Evolutionary conservation across 2,797 vertebrate species (phyloP), one percentile per base, ranked within the genome.

Genomic region (Vipera ursinii): DNA sequence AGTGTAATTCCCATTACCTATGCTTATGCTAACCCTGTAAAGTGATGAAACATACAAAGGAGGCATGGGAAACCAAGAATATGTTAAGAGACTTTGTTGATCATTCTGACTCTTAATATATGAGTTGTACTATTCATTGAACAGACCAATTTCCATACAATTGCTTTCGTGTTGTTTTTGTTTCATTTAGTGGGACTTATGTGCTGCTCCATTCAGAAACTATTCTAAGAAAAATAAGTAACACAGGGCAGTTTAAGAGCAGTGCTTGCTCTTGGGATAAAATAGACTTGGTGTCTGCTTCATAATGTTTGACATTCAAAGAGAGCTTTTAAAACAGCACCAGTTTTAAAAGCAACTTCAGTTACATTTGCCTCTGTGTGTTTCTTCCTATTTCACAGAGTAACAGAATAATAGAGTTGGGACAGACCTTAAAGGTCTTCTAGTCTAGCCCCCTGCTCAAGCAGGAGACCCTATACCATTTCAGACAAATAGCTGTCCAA

Each of bases 261-360:
- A 96, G 94, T 95, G 96, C 97, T 97, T 97, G 96, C 97, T 97
- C 96, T 95, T 95, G 93, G 6, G 17, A 95, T 96, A 94, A 89
- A 92, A 95, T 95, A 93, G 96, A 96, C 95, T 97, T 95, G 97
- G 96, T 97, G 95, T 97, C 95, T 96, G 96, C 92, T 96, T 78
- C 96, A 92, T 97, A 94, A 97, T 95, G 95, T 97, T 96, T 97
- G 96, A 96, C 96, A 95, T 96, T 97, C 92, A 96, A 91, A 95
- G 97, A 94, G 96, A 94, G 94, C 94, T 96, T 92, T 94, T 95
- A 95, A 93, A 97, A 96, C 97, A 92, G 15, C 93, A 22, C 15
- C 4, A 63, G 32, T 93, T 92, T 95, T 94, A 85, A 92, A 63
- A 94, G 60, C 78, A 86, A 24, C 73, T 44, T 90, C 88, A 78